Evolutionary conservation across 2,888 invertebrate species (phyloP).

Genomic region (Dromius quadrimaculatus): DNA sequence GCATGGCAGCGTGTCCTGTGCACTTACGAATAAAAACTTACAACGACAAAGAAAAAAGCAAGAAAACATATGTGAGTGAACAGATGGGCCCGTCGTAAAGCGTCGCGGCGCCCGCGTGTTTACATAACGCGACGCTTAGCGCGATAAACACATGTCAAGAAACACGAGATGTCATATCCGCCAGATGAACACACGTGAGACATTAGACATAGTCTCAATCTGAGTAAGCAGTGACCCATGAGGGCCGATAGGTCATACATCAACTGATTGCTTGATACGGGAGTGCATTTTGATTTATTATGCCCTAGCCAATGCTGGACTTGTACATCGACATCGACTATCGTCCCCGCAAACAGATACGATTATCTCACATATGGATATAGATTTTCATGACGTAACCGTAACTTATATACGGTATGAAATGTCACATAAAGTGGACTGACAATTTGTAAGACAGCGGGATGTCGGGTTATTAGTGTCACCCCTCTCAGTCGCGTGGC

Average conservation of each 20-base stretch:
- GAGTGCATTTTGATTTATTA: conserved; percentile 42
- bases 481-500: conserved; percentile 10
- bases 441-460: conserved; percentile 64
- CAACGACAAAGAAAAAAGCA: background rate
- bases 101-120: conserved; percentile 71
- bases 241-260: conserved; percentile 10
- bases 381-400: conserved; percentile 24
- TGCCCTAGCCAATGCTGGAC: too few relatives aligned
- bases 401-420: background rate
- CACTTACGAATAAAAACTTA: background rate
- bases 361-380: conserved; percentile 38
- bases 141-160: conserved; percentile 46
- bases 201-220: background rate
- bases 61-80: background rate
- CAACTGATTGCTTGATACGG: conserved; percentile 24
- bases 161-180: conserved; percentile 42
- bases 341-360: conserved; percentile 31
- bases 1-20: conserved; percentile 18
- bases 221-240: background rate
- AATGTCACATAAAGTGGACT: conserved; percentile 55
- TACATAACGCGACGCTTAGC: conserved; percentile 61
- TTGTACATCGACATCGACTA: too few relatives aligned
- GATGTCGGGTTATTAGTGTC: conserved; percentile 53
- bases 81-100: conserved; percentile 64
- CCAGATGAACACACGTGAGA: conserved; percentile 25